A percentile compares a stretch with the other conserved stretches of the same genome.
phyloP scores from a whole-genome alignment of 2,797 vertebrate species.

The Gymnothorax javanicus region DNA sequence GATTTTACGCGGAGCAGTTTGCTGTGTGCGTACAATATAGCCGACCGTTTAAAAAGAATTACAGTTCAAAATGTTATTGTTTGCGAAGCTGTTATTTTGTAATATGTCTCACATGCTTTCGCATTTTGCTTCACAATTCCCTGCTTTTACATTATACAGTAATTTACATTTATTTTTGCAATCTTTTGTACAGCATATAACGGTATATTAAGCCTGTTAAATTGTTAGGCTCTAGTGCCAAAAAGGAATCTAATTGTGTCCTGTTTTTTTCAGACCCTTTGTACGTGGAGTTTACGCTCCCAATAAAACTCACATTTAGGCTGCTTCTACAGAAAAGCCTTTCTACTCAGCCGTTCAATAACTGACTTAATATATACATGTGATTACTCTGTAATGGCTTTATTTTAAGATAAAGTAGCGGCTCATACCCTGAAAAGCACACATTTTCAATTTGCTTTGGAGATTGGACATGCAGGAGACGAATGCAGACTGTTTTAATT shows the following conservation, averaged over 20 bases:
- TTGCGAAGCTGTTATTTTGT: not conserved
- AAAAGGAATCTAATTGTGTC: not conserved
- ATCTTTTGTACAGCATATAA: not conserved
- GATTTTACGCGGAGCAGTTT: not conserved
- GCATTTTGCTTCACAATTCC: not conserved
- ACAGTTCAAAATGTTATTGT: not conserved
- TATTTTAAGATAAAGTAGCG: slow-evolving; percentile 4
- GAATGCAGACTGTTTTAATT: slow-evolving; percentile 11
- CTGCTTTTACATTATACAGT: not conserved
- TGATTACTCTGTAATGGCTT: slow-evolving; percentile 11
- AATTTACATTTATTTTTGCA: not conserved
- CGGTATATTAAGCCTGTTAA: not conserved
- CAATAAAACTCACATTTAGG: not conserved
- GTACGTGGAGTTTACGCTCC: not conserved
- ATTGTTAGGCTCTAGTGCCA: not conserved
- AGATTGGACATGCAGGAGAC: slow-evolving; percentile 8
- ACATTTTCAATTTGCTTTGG: slow-evolving; percentile 20
- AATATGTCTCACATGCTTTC: not conserved
- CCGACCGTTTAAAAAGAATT: not conserved
- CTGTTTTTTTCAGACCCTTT: not conserved
- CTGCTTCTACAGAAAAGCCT: slow-evolving; percentile 4
- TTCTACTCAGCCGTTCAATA: not conserved
- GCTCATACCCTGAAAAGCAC: slow-evolving; percentile 8
- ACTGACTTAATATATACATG: slow-evolving; percentile 12
- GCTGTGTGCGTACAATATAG: not conserved